Evolutionary conservation across 2,113 vertebrate species (phyloP), one percentile per base, ranked within the genome.

Genomic region (Paraplagusia blochii): DNA sequence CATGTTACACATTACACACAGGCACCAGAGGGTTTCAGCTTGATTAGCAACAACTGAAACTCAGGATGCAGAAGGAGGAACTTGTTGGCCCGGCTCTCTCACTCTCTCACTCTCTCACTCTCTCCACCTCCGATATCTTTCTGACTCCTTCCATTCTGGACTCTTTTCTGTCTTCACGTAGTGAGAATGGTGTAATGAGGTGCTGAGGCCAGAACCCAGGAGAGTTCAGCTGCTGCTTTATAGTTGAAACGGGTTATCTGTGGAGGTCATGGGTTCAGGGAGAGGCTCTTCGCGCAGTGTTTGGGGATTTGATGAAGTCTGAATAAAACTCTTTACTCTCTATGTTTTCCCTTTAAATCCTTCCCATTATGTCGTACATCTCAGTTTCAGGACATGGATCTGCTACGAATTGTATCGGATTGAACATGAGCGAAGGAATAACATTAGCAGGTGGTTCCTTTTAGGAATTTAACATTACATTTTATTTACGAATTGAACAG

Each of bases 1-100:
- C 68, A 68, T 56, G 13, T 72, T 74, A 79, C 76, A 77, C 58
- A 72, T 64, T 63, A 52, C 62, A 74, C 64, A 79, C 74, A 63
- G 55, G 67, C 57, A 68, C 63, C 45, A 35, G 8, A 46, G 34
- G n/a, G 16, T 55, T 62, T 76, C 40, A 63, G 46, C 46, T 57
- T 72, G 49, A 75, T 70, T 73, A 45, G 48, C 80, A 70, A 61
- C 61, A 49, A 69, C 46, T 7, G 38, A 74, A 68, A 45, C 18
- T 76, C 53, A 54, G 69, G 36, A 36, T 50, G 10, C 48, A 66
- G 53, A 70, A 77, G 85, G 77, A 56, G 52, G 35, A 14, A 36
- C 48, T 58, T 52, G n/a, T 40, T 29, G 55, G 9, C 12, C 38
- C 38, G 13, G n/a, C 7, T 48, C 22, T 42, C 38, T 49, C 36